These are phyloP conservation scores for Drosophila repletoides DNA, from an alignment of 1,140 invertebrate species.

Conservation along the genomic window DNA sequence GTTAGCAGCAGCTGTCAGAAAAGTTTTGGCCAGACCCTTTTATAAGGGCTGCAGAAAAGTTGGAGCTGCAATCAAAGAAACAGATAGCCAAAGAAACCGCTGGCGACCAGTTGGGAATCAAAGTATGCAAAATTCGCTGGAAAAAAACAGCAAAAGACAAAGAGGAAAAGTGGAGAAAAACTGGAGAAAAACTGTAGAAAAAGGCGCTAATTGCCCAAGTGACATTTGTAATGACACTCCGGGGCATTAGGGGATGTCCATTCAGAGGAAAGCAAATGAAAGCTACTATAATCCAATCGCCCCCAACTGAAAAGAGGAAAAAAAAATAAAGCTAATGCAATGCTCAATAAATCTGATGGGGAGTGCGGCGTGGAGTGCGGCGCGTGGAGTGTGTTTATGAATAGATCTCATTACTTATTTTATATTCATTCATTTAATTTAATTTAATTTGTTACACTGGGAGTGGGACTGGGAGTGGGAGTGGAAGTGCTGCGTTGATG, in stretches of 20 bases:
- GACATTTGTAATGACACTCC: constrained; percentile 40
- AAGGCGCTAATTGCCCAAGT: constrained; percentile 48
- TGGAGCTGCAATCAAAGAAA: not conserved
- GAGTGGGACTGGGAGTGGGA: no score
- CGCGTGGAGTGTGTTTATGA: constrained; percentile 8
- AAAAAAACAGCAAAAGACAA: constrained; percentile 2
- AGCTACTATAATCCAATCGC: not conserved
- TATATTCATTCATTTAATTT: constrained; percentile 33
- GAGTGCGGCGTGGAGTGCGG: no score
- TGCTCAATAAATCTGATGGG: not conserved
- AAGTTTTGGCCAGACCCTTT: not conserved
- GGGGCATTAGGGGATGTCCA: constrained; percentile 2
- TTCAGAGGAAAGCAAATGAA: not conserved
- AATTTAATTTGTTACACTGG: no score
- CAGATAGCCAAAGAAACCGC: constrained; percentile 16
- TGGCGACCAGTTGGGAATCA: constrained; percentile 13
- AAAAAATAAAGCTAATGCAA: not conserved
- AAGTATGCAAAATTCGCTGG: constrained; percentile 1
- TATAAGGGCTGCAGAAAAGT: constrained; percentile 28
- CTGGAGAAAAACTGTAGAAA: not conserved
- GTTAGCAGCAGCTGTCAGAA: constrained; percentile 21
- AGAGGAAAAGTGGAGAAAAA: not conserved
- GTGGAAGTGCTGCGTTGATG: no score
- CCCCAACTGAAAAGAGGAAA: not conserved
- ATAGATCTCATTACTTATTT: constrained; percentile 31